Evolutionary conservation across 1,140 invertebrate species (phyloP), one percentile per base, ranked within the genome.

Genomic region (Atta texana): DNA sequence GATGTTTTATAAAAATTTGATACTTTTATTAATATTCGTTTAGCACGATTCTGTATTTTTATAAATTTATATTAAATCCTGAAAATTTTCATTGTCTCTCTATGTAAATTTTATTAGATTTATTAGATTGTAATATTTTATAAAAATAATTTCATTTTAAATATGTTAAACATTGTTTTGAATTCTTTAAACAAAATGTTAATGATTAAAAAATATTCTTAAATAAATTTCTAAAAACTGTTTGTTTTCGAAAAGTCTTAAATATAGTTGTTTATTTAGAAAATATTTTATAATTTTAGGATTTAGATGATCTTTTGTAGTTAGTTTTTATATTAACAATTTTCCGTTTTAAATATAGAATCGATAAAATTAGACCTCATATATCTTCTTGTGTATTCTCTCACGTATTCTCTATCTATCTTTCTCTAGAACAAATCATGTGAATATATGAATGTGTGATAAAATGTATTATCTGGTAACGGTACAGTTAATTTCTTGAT

Each of bases 401-500:
- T 21, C 24, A 24, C 14, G 39, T 61, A 28, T 24, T 24, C 3
- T 57, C 44, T 21, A 49, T 6, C 12, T 12, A 44, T 44, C 39
- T 44, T 44, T 44, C 39, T 44, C 39, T 21, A 49, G 1, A 78
- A 34, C 4, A 59, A 71, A 71, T 71, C 39, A 12, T 21, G n/a
- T 51, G 34, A 61, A 44, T 44, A 44, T 44, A 44, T 44, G 39
- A 44, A 44, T 44, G 53, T 24, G 24, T 14, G 53, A 71, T 53
- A 44, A 44, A 55, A 57, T 72, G 3, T 74, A 59, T 82, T 31
- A 72, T n/a, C 0, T 18, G 66, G 14, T 59, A 82, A 82, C 49
- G 63, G 49, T 55, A 57, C 57, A 74, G 24, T 24, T 72, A 61
- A 61, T 84, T 61, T 51, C 39, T 84, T 31, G 51, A 1, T n/a